Base-by-base conservation (phyloP, 2,888 invertebrate species). In the Cotesia congregata region DNA sequence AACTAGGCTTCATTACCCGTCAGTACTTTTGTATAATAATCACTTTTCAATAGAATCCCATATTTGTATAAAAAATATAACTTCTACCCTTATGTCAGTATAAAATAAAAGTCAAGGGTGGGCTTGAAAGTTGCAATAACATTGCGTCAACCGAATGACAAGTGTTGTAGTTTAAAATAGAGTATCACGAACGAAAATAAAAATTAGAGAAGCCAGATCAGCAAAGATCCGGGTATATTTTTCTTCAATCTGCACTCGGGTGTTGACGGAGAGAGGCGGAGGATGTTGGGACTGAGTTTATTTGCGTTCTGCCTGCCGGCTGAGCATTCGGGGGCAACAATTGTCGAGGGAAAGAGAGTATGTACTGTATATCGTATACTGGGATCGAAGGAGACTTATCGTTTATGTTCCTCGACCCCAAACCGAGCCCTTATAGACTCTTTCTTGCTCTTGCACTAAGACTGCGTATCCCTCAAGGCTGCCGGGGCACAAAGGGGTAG, bases 281-380 rank as follows among this genome's bases (percentile, higher is more conserved):
- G 69, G 65, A 30, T 30, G 76, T 76, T 50, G 50, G 74, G 76
- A 65, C 65, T 62, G 67, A 72, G 72, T 74, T 73, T 88, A 88
- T 89, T 88, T 88, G 87, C 88, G 85, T 86, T 88, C 87, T 86
- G 88, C 88, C 88, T 85, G 83, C 79, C 87, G 88, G 88, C 88
- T 87, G 87, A 86, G 85, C 87, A 87, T 83, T 85, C 83, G 84
- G 79, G 84, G 79, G 85, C 87, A 85, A 86, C 86, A 80, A 78
- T 74, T 61, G 75, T 75, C 76, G 72, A 77, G 79, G 78, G 72
- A n/a, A 71, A 67, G 74, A 72, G 79, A 79, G 78, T 82, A 30
- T 30, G 79, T 82, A 59, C 41, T 3, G 2, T 30, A 30, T 30
- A 30, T 4, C 3, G 30, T 30, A 3, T 15, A 61, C n/a, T 39